Conservation (phyloP, 1,140 invertebrate species). For the Pseudomyrmex sp. region DNA sequence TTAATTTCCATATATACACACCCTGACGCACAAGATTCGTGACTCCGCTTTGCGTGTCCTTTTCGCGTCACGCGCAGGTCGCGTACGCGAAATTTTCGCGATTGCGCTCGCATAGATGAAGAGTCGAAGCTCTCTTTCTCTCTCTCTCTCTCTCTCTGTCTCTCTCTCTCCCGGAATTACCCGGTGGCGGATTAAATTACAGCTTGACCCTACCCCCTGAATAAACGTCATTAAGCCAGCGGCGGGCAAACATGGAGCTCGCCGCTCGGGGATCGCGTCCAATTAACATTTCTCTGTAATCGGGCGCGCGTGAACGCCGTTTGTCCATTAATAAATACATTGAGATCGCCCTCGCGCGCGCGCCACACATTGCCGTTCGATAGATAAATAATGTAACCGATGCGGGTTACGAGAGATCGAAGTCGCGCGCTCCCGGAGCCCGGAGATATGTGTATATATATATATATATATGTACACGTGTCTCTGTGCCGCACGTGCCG, state of each 20-base stretch:
- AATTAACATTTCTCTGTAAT: conserved; percentile 54
- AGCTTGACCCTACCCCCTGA: background rate
- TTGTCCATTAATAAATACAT: conserved; percentile 59
- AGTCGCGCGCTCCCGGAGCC: background rate
- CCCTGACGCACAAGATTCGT: background rate
- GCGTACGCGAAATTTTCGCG: background rate
- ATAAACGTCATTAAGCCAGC: conserved; percentile 58
- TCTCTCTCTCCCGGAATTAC: no score
- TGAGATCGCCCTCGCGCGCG: background rate
- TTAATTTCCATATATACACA: conserved; percentile 4
- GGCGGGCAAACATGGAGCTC: conserved; percentile 15
- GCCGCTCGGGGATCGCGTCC: conserved; percentile 5
- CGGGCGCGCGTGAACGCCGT: conserved; percentile 2
- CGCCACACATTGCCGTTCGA: background rate
- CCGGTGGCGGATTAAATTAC: conserved; percentile 16
- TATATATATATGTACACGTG: conserved; percentile 15
- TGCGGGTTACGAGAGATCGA: conserved; percentile 43
- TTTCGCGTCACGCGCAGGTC: background rate
- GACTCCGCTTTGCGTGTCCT: conserved; percentile 3
- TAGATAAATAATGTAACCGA: conserved; percentile 59
- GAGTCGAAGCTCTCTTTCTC: background rate
- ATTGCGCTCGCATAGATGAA: background rate
- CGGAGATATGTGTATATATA: background rate
- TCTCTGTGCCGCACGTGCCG: background rate
- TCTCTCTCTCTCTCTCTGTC: no score